A percentile compares a stretch with the other conserved stretches of the same genome.
These are phyloP conservation scores for Zosterops hypoxanthus DNA, from an alignment of 2,113 vertebrate species.

Conservation along the genomic window DNA sequence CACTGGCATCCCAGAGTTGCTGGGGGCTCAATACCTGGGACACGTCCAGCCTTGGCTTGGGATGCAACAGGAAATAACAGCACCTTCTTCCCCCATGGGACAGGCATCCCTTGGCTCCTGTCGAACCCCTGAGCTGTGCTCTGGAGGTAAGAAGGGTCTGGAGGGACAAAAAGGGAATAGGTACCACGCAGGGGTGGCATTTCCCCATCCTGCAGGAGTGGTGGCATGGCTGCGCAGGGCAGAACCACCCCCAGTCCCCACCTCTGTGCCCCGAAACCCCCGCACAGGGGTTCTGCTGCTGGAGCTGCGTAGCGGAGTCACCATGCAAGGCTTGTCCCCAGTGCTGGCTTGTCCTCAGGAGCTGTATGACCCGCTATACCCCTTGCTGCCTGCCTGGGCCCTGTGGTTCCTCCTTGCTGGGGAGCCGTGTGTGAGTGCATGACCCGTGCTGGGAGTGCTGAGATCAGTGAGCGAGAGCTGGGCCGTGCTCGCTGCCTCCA, in stretches of 20 bases:
- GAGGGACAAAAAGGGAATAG: fast-evolving
- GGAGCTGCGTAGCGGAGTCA: background rate
- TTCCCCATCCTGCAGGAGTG: background rate
- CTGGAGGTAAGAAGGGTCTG: background rate
- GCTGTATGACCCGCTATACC: background rate
- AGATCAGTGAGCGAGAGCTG: conserved; percentile 1
- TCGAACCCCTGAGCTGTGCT: fast-evolving
- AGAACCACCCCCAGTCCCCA: fast-evolving
- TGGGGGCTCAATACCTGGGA: background rate
- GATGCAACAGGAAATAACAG: background rate
- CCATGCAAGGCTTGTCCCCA: background rate
- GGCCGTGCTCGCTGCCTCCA: conserved; percentile 68
- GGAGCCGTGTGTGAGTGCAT: background rate
- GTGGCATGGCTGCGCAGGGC: background rate
- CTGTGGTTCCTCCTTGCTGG: conserved; percentile 25
- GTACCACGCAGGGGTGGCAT: background rate
- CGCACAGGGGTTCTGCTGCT: background rate
- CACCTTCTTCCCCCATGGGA: fast-evolving
- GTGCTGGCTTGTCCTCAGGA: background rate
- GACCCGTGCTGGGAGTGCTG: conserved; percentile 31
- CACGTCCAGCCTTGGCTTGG: fast-evolving
- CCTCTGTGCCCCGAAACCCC: background rate
- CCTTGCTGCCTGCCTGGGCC: background rate
- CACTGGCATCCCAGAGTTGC: fast-evolving
- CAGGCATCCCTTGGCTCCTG: fast-evolving